Conservation (phyloP, 92 coral and sea anemone species). For the Bergia sp. region DNA sequence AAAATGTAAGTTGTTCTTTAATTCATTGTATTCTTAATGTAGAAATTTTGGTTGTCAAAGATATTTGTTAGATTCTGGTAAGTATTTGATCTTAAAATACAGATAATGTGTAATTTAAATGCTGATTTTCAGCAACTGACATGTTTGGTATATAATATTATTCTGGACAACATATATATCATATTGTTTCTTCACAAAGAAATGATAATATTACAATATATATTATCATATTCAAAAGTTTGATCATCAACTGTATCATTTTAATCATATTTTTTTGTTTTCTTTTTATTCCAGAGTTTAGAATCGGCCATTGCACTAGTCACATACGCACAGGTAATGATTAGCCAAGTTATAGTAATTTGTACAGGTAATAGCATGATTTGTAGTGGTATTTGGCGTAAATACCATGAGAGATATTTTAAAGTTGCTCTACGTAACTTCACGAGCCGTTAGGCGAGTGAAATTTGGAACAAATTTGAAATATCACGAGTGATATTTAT, state of each 20-base stretch:
- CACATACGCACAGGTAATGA: constrained; percentile 93
- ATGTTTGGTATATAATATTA: no score
- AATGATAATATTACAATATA: not conserved
- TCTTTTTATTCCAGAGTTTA: constrained; percentile 67
- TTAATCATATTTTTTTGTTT: not conserved
- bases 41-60: not conserved
- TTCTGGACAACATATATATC: no score
- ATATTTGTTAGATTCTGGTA: not conserved
- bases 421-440: no score
- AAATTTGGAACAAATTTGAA: no score
- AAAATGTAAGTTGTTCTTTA: not conserved
- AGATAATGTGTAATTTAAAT: not conserved
- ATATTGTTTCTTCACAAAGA: not conserved
- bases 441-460: no score
- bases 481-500: no score
- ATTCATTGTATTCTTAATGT: not conserved
- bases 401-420: no score
- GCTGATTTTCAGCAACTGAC: not conserved
- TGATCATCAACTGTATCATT: not conserved
- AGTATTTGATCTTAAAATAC: not conserved
- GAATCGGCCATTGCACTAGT: constrained; percentile 98
- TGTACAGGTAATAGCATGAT: not conserved
- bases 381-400: no score
- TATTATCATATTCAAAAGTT: not conserved
- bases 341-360: not conserved